phyloP scores from a whole-genome alignment of 2,888 invertebrate species.

The Marasmarcha lunaedactyla region DNA sequence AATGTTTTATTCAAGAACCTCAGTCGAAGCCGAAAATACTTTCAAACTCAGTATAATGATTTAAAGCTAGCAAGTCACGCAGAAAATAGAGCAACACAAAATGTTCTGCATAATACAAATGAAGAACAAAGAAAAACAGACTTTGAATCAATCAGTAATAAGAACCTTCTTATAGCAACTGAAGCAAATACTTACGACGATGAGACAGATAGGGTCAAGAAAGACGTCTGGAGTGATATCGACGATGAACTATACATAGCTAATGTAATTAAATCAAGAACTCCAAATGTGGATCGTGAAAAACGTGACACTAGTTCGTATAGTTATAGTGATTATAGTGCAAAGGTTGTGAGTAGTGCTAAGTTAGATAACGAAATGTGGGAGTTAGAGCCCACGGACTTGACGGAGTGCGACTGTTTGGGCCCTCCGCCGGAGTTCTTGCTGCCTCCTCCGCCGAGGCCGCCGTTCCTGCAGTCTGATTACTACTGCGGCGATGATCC shows the following conservation, averaged over 20 bases:
- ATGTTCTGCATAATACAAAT: slow-evolving; percentile 24
- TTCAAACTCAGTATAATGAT: slow-evolving; percentile 10
- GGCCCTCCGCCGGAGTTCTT: slow-evolving; percentile 81
- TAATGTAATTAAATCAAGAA: slow-evolving; percentile 50
- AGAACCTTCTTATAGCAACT: slow-evolving; percentile 37
- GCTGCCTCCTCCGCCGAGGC: slow-evolving; percentile 80
- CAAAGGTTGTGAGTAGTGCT: slow-evolving; percentile 67
- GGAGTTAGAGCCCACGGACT: slow-evolving; percentile 78
- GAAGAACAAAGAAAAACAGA: slow-evolving; percentile 18
- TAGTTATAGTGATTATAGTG: slow-evolving; percentile 62
- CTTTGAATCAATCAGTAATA: slow-evolving; percentile 14
- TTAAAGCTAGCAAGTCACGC: slow-evolving; percentile 6
- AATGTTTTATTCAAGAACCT: slow-evolving; percentile 33
- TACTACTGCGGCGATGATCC: slow-evolving; percentile 79
- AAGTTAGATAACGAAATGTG: slow-evolving; percentile 75
- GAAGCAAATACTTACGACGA: slow-evolving; percentile 19
- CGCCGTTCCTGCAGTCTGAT: slow-evolving; percentile 77
- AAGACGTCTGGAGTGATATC: slow-evolving; percentile 59
- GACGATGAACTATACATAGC: slow-evolving; percentile 66
- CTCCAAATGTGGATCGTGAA: slow-evolving; percentile 55
- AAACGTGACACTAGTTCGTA: slow-evolving; percentile 57
- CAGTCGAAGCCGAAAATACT: slow-evolving; percentile 10
- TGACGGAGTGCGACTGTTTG: slow-evolving; percentile 81
- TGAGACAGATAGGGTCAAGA: slow-evolving; percentile 50
- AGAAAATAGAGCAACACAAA: slow-evolving; percentile 12